phyloP scores from a whole-genome alignment of 2,797 vertebrate genomes.

The Tachyglossus aculeatus region DNA sequence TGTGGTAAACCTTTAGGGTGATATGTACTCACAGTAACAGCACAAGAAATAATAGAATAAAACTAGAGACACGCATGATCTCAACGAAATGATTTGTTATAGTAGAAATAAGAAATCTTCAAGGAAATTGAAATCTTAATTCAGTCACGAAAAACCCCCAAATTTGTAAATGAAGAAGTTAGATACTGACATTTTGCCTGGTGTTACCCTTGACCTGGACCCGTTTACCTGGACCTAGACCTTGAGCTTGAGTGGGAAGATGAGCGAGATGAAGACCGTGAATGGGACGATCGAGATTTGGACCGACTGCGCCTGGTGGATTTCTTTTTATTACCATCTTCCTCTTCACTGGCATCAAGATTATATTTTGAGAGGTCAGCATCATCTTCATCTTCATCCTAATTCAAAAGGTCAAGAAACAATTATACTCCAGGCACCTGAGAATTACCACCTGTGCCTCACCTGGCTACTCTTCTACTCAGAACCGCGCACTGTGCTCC shows the following conservation, averaged over 20 bases:
- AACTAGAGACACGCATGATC: neutral
- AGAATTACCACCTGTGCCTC: no score
- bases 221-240: slow-evolving; percentile 99
- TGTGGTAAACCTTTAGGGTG: no score
- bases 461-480: no score
- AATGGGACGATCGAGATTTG: slow-evolving; percentile 87
- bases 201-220: slow-evolving; percentile 99
- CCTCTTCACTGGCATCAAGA: slow-evolving; percentile 89
- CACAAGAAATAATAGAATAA: slow-evolving; percentile 20
- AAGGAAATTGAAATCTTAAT: slow-evolving; percentile 48
- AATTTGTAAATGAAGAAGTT: slow-evolving; percentile 86
- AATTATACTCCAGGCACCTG: neutral
- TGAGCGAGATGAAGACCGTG: slow-evolving; percentile 89
- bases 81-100: slow-evolving; percentile 1
- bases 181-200: slow-evolving; percentile 99
- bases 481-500: no score
- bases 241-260: slow-evolving; percentile 97
- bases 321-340: slow-evolving; percentile 77
- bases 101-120: slow-evolving; percentile 31
- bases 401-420: neutral
- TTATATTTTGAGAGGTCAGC: slow-evolving; percentile 97
- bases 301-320: slow-evolving; percentile 83
- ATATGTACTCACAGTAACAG: no score
- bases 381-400: slow-evolving; percentile 91
- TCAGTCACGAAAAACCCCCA: slow-evolving; percentile 60